phyloP scores from a whole-genome alignment of 2,888 invertebrate species.

The Rhagonycha fulva region DNA sequence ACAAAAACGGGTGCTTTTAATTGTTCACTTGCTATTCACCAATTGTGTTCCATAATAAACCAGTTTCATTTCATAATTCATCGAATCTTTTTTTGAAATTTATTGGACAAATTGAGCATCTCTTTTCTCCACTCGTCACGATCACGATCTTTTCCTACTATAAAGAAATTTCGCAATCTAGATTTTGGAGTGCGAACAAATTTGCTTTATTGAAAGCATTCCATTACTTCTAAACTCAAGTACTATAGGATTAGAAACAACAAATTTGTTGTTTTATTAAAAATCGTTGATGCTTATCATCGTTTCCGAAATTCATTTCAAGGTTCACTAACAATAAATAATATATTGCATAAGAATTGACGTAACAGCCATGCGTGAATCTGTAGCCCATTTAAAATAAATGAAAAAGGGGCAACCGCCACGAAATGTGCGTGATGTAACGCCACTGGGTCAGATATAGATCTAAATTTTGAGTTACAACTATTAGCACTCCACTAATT shows the following conservation, averaged over 20 bases:
- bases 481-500: background rate
- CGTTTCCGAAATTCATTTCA: background rate
- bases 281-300: background rate
- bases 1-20: constrained; percentile 7
- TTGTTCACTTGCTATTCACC: constrained; percentile 5
- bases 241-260: background rate
- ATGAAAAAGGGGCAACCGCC: background rate
- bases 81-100: background rate
- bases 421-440: too few species aligned
- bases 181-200: background rate
- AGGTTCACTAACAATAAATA: background rate
- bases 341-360: too few species aligned
- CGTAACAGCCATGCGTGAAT: too few species aligned
- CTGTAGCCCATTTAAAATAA: too few species aligned
- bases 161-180: background rate
- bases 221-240: background rate
- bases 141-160: background rate
- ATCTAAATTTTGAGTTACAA: background rate
- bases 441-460: background rate
- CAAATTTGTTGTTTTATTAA: background rate
- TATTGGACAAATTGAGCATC: background rate
- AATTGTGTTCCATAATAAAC: background rate
- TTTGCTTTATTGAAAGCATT: background rate
- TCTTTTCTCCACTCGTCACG: background rate
- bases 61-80: background rate